Conservation (phyloP, 92 coral and sea anemone genomes). For the Zoanthus gigantus region DNA sequence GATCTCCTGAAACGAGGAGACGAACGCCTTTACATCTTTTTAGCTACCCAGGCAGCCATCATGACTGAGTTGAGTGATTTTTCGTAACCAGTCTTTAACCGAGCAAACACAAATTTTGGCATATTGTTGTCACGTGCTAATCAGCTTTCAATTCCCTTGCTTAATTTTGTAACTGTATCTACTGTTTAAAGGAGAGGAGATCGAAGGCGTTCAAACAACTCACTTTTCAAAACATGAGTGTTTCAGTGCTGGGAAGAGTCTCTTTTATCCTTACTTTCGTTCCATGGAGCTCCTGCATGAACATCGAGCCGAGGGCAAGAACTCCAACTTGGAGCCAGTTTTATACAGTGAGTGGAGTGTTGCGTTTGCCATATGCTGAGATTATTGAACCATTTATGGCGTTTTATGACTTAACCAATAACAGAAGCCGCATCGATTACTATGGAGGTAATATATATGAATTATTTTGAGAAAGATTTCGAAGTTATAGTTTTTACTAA, state of each 20-base stretch:
- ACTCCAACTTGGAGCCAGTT: conserved; percentile 77
- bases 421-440: conserved; percentile 92
- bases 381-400: conserved; percentile 89
- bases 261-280: neutral
- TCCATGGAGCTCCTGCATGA: neutral
- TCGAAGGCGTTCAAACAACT: neutral
- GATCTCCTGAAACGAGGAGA: neutral
- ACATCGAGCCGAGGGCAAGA: neutral
- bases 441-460: conserved; percentile 74
- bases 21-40: neutral
- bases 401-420: conserved; percentile 76
- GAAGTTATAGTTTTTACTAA: no score
- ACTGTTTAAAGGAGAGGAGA: neutral
- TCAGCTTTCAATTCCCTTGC: neutral
- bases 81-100: conserved; percentile 27
- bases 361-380: conserved; percentile 94
- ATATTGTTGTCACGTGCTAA: conserved; percentile 4
- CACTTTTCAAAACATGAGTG: neutral
- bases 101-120: neutral
- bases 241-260: neutral
- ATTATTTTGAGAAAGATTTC: no score
- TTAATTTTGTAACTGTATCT: no score
- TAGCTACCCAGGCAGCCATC: conserved; percentile 8
- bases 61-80: neutral
- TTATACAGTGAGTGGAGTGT: conserved; percentile 81